These are phyloP conservation scores for Pterocles gutturalis DNA, from an alignment of 2,113 vertebrate genomes.

Conservation along the genomic window DNA sequence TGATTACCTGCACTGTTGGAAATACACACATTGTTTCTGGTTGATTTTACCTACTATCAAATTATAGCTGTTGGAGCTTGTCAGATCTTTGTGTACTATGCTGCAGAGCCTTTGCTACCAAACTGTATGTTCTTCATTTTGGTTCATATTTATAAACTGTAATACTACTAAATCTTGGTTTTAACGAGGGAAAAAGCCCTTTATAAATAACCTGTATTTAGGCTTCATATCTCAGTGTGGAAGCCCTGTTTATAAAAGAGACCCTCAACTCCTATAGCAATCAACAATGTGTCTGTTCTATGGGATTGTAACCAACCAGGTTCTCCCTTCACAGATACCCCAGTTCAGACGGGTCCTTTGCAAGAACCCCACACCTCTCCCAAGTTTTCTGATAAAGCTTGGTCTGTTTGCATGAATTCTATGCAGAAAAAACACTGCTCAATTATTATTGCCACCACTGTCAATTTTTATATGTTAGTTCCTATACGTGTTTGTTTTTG, in stretches of 20 bases:
- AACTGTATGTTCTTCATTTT: not conserved
- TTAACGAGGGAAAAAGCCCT: not conserved
- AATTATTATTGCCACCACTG: not conserved
- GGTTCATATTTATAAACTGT: not conserved
- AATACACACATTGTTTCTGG: not conserved
- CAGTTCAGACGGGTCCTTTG: not conserved
- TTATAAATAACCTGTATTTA: not conserved
- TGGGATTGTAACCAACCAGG: not conserved
- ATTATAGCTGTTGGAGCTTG: not conserved
- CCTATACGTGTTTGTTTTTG: rapidly evolving
- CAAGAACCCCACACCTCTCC: not conserved
- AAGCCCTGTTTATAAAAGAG: not conserved
- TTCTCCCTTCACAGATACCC: not conserved
- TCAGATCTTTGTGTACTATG: not conserved
- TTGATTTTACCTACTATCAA: slow-evolving; percentile 15
- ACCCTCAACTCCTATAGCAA: not conserved
- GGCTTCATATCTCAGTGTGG: not conserved
- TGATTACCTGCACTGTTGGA: slow-evolving; percentile 36
- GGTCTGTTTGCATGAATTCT: not conserved
- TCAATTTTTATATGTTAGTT: not conserved
- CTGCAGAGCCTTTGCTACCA: not conserved
- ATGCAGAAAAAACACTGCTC: not conserved
- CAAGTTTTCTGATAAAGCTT: not conserved
- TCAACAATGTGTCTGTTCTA: not conserved
- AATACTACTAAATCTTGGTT: not conserved